Evolutionary conservation across 2,797 vertebrate species (phyloP), one percentile per base, ranked within the genome.

Genomic region (Choloepus didactylus): DNA sequence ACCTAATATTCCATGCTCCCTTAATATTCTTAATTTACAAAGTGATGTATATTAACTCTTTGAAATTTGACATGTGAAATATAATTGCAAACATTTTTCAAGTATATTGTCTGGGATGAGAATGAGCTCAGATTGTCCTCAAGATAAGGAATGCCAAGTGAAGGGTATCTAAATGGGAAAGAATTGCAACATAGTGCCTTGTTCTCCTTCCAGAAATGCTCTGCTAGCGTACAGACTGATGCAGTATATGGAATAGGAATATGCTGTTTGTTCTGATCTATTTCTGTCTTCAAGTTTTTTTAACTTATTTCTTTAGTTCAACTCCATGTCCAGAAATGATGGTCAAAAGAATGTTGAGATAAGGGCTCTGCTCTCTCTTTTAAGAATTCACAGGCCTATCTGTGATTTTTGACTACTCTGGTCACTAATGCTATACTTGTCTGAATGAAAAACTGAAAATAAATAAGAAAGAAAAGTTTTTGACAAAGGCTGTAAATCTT

Each of bases 41-140:
- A 18, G 9, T 60, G 5, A 72, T 51, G 84, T 64, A 12, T 90
- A 35, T 75, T 46, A 83, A 82, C 19, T 67, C 67, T 84, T 81
- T 91, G 44, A 95, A 82, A 92, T 79, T 87, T 92, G 76, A 91
- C 31, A 64, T 89, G 66, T 87, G 35, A 83, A 91, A 54, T 83
- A 75, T 76, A 60, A 62, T 83, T 83, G 25, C 3, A 35, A 70
- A n/a, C 23, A 38, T 31, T 9, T 54, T 54, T 11, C 59, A 76
- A 81, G 10, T 29, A 84, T 75, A 23, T 51, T 69, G 10, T 5
- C 35, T 84, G 31, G 25, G 3, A 15, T 82, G 56, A 77, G 25
- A 19, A 51, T 64, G n/a, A 35, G 19, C 46, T 91, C 35, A 38
- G 69, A 85, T 46, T 88, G 10, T 89, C 29, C 18, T 35, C 21